Conservation (phyloP, 2,113 vertebrate species). For the Chionis minor region DNA sequence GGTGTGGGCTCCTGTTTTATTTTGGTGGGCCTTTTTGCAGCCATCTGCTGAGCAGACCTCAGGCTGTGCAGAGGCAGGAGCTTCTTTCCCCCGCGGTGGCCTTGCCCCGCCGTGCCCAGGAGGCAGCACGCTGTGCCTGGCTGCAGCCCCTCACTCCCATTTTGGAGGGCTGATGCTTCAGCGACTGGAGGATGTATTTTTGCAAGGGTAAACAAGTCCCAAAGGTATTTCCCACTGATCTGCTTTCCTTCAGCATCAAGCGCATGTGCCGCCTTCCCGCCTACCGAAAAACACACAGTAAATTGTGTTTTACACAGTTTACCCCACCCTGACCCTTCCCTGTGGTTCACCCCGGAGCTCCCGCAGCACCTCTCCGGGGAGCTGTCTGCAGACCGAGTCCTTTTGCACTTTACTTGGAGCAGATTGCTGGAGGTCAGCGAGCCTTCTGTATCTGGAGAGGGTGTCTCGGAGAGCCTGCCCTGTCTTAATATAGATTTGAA, state of each 20-base stretch:
- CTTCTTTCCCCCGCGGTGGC: accelerated
- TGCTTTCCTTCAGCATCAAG: not conserved
- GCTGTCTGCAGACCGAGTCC: not conserved
- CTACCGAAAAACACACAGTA: not conserved
- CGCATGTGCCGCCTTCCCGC: not conserved
- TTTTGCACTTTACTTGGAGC: conserved; percentile 1
- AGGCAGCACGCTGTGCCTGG: not conserved
- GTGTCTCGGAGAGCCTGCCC: not conserved
- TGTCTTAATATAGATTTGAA: conserved; percentile 38
- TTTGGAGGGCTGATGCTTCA: not conserved
- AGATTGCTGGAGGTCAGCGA: not conserved
- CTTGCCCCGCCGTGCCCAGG: accelerated
- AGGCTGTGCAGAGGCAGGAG: not conserved
- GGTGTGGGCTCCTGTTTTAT: not conserved
- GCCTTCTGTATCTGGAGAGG: not conserved
- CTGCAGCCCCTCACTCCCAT: not conserved
- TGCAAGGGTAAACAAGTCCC: not conserved
- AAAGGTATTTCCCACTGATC: not conserved
- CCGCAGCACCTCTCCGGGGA: not conserved
- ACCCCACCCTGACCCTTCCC: not conserved
- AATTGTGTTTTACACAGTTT: not conserved
- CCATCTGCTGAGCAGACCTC: not conserved
- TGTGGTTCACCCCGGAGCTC: not conserved
- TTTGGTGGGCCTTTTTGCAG: not conserved
- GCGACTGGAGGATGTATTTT: not conserved